These are phyloP conservation scores for Elephantulus edwardii DNA, from an alignment of 2,113 vertebrate species.

Conservation along the genomic window DNA sequence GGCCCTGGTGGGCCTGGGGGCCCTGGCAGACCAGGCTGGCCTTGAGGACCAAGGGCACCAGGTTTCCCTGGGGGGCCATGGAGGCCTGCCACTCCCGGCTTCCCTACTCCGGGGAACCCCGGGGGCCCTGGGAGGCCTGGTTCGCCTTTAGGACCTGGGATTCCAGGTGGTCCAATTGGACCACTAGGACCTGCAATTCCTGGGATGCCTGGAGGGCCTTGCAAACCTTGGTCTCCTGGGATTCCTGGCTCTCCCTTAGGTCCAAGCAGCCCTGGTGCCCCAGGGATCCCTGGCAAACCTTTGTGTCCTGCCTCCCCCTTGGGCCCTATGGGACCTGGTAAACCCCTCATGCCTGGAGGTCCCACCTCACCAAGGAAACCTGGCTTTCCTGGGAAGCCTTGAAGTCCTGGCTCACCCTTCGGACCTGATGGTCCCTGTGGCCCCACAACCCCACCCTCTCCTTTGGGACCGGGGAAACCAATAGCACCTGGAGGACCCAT, in stretches of 20 bases:
- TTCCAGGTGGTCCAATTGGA: conserved; percentile 90
- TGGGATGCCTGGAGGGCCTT: conserved; percentile 94
- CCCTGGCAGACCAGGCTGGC: conserved; percentile 91
- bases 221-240: conserved; percentile 90
- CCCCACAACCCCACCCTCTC: conserved; percentile 89
- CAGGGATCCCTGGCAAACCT: conserved; percentile 90
- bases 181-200: conserved; percentile 92
- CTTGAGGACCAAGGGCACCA: conserved; percentile 88
- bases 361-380: conserved; percentile 91
- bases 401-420: conserved; percentile 90
- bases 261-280: conserved; percentile 87
- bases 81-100: conserved; percentile 88
- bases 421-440: conserved; percentile 88
- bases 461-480: conserved; percentile 93
- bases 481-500: conserved; percentile 90
- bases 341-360: conserved; percentile 89
- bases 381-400: conserved; percentile 90
- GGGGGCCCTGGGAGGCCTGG: conserved; percentile 88
- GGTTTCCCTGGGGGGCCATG: conserved; percentile 91
- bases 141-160: conserved; percentile 92
- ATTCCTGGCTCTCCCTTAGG: conserved; percentile 89
- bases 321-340: conserved; percentile 91
- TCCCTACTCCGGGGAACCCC: conserved; percentile 89
- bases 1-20: conserved; percentile 89
- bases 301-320: conserved; percentile 91